Base-by-base conservation (phyloP, 2,113 vertebrate species). In the Chauna torquata region DNA sequence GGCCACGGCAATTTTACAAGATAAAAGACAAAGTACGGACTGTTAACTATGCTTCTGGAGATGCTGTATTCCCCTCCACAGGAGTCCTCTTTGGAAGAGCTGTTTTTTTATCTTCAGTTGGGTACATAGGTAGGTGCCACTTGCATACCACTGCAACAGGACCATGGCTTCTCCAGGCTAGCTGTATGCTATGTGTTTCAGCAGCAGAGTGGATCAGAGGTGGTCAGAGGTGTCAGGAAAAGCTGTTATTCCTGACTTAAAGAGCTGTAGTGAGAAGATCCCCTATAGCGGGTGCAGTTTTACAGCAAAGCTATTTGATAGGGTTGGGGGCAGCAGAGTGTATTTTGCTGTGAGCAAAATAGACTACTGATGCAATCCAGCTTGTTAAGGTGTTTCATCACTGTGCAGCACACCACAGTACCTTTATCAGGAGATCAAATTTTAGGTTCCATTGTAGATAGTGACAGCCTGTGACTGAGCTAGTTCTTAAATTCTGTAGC, bases 131-230 rank as follows among this genome's bases (percentile, higher is more conserved):
- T 34, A 45, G 2, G 6, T 68, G 30, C 28, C 28, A 3, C 30
- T 30, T 55, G 47, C 55, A 74, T 50, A 16, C 36, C 24, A 16
- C 6, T 23, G 6, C 16, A 22, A 14, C 47, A 47, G 18, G 12
- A 16, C 34, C 57, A 18, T 66, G 23, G 9, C 45, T 71, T 55
- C 81, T 91, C 7, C 14, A 62, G 32, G 9, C 3, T 3, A 3
- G 6, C 19, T 81, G 11, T 50, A 2, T 0, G 0, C 16, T 30
- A 19, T 3, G 7, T 13, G 12, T 16, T 65, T 70, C 38, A 40
- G 42, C 24, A 58, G 34, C n/a, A n/a, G 24, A 24, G 32, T 30
- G 16, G 17, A 9, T 55, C 47, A 78, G n/a, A 81, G 42, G 28
- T 86, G 57, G 11, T 58, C 45, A 78, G 42, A 81, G 36, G 28